A percentile compares a stretch with the other conserved stretches of the same genome.
Evolutionary conservation across 1,140 invertebrate species (phyloP).

Genomic region (Pachypeltis micranthus): DNA sequence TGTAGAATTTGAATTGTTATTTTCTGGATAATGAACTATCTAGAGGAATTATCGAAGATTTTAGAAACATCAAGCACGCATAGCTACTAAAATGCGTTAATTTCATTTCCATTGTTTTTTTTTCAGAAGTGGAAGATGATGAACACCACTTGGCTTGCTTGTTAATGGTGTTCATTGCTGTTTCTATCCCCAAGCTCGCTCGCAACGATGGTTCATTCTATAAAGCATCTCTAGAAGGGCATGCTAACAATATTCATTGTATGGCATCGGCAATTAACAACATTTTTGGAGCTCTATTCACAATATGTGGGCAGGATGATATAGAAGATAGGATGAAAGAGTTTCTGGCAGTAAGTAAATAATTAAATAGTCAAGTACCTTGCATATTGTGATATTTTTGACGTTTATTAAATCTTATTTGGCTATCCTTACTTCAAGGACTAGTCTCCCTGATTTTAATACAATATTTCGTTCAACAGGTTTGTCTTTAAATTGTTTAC

Average conservation of each 20-base stretch:
- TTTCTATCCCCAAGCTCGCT: slow-evolving; percentile 93
- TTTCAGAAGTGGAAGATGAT: slow-evolving; percentile 53
- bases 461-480: too few species aligned
- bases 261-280: slow-evolving; percentile 93
- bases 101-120: slow-evolving; percentile 2
- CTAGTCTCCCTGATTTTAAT: too few species aligned
- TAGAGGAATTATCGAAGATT: too few species aligned
- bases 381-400: too few species aligned
- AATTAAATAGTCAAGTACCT: too few species aligned
- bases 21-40: too few species aligned
- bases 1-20: too few species aligned
- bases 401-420: too few species aligned
- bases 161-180: slow-evolving; percentile 96
- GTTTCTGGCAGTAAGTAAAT: slow-evolving; percentile 66
- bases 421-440: too few species aligned
- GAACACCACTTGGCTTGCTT: slow-evolving; percentile 91
- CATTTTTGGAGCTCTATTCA: slow-evolving; percentile 92
- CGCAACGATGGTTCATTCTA: slow-evolving; percentile 80
- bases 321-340: slow-evolving; percentile 97
- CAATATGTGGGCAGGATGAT: slow-evolving; percentile 86
- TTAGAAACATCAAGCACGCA: too few species aligned
- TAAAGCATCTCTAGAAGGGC: slow-evolving; percentile 81
- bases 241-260: slow-evolving; percentile 96
- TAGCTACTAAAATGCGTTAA: slow-evolving; percentile 2
- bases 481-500: too few species aligned